phyloP scores from a whole-genome alignment of 1,140 invertebrate genomes.

The Anastrepha obliqua region DNA sequence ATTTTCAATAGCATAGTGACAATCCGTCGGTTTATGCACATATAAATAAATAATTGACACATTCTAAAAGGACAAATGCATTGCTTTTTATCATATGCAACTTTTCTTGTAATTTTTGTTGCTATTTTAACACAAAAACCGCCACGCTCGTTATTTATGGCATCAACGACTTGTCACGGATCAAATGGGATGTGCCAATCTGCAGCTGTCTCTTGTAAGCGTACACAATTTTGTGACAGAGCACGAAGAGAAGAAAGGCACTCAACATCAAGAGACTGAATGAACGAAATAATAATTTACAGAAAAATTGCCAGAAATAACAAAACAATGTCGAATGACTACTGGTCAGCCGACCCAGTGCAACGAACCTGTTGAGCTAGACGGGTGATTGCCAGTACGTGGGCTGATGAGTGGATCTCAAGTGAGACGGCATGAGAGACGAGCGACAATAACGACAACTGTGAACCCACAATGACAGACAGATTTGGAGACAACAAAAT shows the following conservation, averaged over 20 bases:
- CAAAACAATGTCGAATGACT: background rate
- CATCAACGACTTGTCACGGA: slow-evolving; percentile 25
- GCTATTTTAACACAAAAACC: background rate
- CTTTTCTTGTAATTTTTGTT: background rate
- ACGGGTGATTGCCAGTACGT: background rate
- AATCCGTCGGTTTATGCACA: too few relatives aligned
- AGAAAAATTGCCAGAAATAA: slow-evolving; percentile 38
- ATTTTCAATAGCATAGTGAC: too few relatives aligned
- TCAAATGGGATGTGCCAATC: slow-evolving; percentile 31
- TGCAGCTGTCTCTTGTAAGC: background rate
- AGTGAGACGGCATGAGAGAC: background rate
- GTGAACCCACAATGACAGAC: background rate
- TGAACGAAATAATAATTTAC: background rate
- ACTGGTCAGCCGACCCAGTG: background rate
- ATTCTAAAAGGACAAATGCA: background rate
- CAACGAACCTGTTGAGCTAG: slow-evolving; percentile 44
- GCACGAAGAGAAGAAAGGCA: background rate
- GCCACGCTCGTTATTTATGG: slow-evolving; percentile 24
- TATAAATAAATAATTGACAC: background rate
- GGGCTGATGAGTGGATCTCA: background rate
- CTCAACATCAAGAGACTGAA: background rate
- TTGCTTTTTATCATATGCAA: background rate
- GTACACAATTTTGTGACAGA: too few relatives aligned
- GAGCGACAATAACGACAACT: background rate
- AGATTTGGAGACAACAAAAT: slow-evolving; percentile 11